phyloP scores from a whole-genome alignment of 2,888 invertebrate species.

The Hesperia comma region DNA sequence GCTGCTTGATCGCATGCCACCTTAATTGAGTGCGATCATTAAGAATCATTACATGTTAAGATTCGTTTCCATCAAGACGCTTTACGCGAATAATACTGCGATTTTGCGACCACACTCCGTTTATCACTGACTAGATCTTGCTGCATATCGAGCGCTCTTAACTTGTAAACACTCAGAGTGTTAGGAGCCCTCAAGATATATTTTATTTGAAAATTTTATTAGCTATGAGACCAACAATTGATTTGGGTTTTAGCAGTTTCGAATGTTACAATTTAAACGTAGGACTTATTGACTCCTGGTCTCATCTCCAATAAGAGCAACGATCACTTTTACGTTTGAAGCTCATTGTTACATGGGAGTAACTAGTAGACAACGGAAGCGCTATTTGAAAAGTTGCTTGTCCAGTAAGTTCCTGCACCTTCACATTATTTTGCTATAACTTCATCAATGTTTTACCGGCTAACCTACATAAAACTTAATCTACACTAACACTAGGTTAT shows the following conservation, averaged over 20 bases:
- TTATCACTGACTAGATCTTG: constrained; percentile 62
- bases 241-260: background rate
- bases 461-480: constrained; percentile 57
- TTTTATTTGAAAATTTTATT: constrained; percentile 1
- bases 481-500: constrained; percentile 65
- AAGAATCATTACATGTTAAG: constrained; percentile 47
- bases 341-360: constrained; percentile 12
- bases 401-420: constrained; percentile 68
- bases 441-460: constrained; percentile 43
- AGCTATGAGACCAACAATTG: background rate
- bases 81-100: constrained; percentile 48
- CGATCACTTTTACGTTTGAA: background rate
- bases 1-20: constrained; percentile 48
- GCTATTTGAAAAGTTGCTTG: constrained; percentile 51
- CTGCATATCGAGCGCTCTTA: constrained; percentile 34
- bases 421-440: constrained; percentile 48
- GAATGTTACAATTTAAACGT: background rate
- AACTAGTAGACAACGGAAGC: constrained; percentile 11
- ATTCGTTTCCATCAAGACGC: constrained; percentile 47
- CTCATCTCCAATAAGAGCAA: background rate
- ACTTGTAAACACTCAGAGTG: background rate
- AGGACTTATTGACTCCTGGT: background rate
- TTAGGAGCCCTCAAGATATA: constrained; percentile 13
- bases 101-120: constrained; percentile 51
- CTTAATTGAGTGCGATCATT: constrained; percentile 43